Base-by-base conservation (phyloP, 2,888 invertebrate species). In the Oxycera nigricornis region DNA sequence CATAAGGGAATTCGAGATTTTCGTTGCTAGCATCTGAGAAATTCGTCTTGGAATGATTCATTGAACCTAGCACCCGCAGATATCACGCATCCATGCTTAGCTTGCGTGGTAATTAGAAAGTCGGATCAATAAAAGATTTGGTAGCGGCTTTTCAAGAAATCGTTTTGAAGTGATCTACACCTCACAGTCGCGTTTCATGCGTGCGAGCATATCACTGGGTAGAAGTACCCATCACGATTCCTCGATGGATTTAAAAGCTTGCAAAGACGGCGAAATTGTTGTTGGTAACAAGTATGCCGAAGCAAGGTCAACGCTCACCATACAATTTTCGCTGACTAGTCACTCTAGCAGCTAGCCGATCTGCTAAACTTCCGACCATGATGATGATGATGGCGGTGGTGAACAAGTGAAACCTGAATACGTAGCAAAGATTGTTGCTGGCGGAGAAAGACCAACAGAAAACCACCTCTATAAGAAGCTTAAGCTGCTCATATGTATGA, bases 351-450 rank as follows among this genome's bases (percentile, higher is more conserved):
- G n/a, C n/a, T n/a, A n/a, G 35, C 22, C 9, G 39, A 20, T 24
- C 65, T 30, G 41, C 41, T 65, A 65, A 65, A 65, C 65, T 39
- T 35, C 26, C 41, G 41, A 41, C 17, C n/a, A 3, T 46, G 46
- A 46, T 46, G n/a, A 46, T 46, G 46, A 46, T 7, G 46, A 46
- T 46, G 46, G 17, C 14, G 46, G 17, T 31, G 35, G 28, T 22
- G 59, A 59, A 41, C 65, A 65, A 65, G 65, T 65, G 65, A 65
- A 65, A 65, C 65, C 24, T 65, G 65, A 65, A 65, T 41, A 65
- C 7, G 24, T 65, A 65, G 65, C 24, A 41, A 41, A 22, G 41
- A 39, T 65, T 22, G 22, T 22, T 22, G 24, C 26, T 28, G 28
- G 28, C 24, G 28, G 28, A 28, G 57, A 57, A 57, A 57, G 55